These are phyloP conservation scores for Aplocera efformata DNA, from an alignment of 2,888 invertebrate genomes.

Conservation along the genomic window DNA sequence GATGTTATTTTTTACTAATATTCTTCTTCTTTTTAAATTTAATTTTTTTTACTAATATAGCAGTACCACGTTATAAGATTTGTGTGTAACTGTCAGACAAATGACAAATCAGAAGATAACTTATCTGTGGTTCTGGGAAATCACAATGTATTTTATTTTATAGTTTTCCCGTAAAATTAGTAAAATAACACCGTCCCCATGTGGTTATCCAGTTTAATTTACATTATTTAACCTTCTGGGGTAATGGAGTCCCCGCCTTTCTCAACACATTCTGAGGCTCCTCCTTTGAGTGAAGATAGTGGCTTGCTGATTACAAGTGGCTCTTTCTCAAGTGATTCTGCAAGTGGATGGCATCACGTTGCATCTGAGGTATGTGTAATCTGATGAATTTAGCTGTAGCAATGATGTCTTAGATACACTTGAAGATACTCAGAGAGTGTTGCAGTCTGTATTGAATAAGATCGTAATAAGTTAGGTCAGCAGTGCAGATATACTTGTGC, in stretches of 20 bases:
- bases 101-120: too few species aligned
- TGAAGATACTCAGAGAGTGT: too few species aligned
- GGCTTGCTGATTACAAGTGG: slow-evolving; percentile 86
- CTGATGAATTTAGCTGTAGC: neutral
- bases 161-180: slow-evolving; percentile 7
- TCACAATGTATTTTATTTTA: slow-evolving; percentile 11
- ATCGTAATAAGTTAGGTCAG: too few species aligned
- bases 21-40: too few species aligned
- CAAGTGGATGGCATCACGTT: slow-evolving; percentile 83
- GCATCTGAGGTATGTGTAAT: slow-evolving; percentile 81
- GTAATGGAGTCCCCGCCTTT: slow-evolving; percentile 89
- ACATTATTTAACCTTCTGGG: slow-evolving; percentile 27
- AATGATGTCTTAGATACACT: too few species aligned
- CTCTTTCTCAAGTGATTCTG: slow-evolving; percentile 87
- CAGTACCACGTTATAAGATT: too few species aligned
- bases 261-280: slow-evolving; percentile 87
- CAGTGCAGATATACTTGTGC: too few species aligned
- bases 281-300: slow-evolving; percentile 87
- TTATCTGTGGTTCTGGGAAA: neutral
- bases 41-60: too few species aligned
- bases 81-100: too few species aligned
- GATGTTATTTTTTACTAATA: too few species aligned
- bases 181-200: slow-evolving; percentile 8
- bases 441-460: too few species aligned
- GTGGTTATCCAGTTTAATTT: slow-evolving; percentile 5